A percentile compares a stretch with the other conserved stretches of the same genome.
Evolutionary conservation across 2,797 vertebrate genomes (phyloP).

Genomic region (Gallirallus australis): DNA sequence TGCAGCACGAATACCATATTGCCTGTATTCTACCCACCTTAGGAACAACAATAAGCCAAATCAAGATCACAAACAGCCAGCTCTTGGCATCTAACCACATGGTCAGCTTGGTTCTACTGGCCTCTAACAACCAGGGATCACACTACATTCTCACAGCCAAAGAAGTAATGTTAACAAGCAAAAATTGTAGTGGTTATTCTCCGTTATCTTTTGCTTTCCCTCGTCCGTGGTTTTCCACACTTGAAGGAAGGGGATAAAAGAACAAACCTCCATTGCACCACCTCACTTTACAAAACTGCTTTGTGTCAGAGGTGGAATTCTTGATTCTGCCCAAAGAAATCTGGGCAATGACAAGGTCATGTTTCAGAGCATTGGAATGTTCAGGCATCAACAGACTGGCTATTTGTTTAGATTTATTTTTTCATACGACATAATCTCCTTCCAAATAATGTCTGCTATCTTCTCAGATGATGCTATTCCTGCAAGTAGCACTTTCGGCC

Average conservation of each 20-base stretch:
- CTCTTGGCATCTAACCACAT: neutral
- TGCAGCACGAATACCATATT: neutral
- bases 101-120: neutral
- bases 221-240: neutral
- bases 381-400: neutral
- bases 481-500: neutral
- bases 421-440: neutral
- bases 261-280: neutral
- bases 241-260: neutral
- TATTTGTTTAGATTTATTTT: conserved; percentile 14
- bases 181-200: neutral
- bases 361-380: neutral
- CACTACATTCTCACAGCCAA: fast-evolving
- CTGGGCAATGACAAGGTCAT: neutral
- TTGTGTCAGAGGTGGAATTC: neutral
- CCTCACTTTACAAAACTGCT: neutral
- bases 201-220: neutral
- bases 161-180: neutral
- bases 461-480: neutral
- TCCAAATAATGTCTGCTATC: neutral
- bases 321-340: neutral
- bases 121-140: neutral
- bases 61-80: neutral
- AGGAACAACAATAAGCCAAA: neutral
- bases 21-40: neutral